Evolutionary conservation across 2,888 invertebrate species (phyloP).

Genomic region (Pterostichus niger): DNA sequence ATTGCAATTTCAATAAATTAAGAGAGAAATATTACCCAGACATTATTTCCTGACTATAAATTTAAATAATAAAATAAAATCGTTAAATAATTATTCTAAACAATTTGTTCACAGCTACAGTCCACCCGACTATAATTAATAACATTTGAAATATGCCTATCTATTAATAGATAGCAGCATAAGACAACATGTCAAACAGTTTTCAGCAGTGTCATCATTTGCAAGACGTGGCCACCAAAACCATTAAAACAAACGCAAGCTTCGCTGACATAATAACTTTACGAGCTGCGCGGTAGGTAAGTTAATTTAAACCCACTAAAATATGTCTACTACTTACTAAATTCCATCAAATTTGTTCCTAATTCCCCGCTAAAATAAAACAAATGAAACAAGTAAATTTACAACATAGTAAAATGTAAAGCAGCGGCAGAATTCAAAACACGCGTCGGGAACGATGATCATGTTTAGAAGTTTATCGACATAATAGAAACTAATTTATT

Average conservation of each 20-base stretch:
- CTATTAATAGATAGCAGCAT: conserved; percentile 46
- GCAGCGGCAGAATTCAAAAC: neutral
- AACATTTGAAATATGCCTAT: conserved; percentile 51
- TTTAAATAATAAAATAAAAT: too few species aligned
- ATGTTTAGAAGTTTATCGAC: conserved; percentile 45
- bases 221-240: conserved; percentile 38
- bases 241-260: conserved; percentile 21
- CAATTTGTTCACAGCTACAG: conserved; percentile 33
- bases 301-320: conserved; percentile 49
- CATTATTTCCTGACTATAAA: too few species aligned
- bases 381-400: conserved; percentile 10
- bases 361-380: conserved; percentile 15
- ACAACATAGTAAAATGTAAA: conserved; percentile 25
- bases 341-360: conserved; percentile 50
- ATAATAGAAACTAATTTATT: conserved; percentile 43
- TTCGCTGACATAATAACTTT: conserved; percentile 52
- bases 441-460: conserved; percentile 13
- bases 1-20: too few species aligned
- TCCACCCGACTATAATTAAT: conserved; percentile 15
- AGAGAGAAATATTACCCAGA: too few species aligned
- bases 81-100: neutral
- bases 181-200: conserved; percentile 47
- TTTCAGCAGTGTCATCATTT: conserved; percentile 48
- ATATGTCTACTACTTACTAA: conserved; percentile 38
- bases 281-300: conserved; percentile 57